Conservation (phyloP, 2,888 invertebrate genomes). For the Callosobruchus maculatus region DNA sequence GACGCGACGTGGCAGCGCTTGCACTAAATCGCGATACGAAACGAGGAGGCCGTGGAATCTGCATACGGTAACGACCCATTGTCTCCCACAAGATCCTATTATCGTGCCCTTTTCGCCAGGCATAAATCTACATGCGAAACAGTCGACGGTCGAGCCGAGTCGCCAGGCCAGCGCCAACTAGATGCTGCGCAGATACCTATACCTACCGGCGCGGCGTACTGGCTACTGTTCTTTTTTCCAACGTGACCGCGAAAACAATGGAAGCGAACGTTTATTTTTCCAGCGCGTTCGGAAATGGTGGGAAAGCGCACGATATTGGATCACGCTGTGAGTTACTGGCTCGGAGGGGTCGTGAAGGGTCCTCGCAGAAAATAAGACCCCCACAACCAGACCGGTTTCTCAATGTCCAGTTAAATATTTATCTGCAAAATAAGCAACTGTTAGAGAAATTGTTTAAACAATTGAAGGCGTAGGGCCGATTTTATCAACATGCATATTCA, state of each 20-base stretch:
- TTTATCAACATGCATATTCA: too few relatives aligned
- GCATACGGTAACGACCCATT: not conserved
- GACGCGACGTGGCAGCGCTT: too few relatives aligned
- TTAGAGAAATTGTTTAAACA: too few relatives aligned
- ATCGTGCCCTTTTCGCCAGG: not conserved
- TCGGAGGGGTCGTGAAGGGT: too few relatives aligned
- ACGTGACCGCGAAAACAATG: not conserved
- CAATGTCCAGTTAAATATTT: too few relatives aligned
- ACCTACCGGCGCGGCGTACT: not conserved
- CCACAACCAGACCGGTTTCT: too few relatives aligned
- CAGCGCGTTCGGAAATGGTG: not conserved
- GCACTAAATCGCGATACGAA: not conserved
- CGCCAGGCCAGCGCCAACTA: not conserved
- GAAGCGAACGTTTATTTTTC: not conserved
- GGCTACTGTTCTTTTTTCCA: not conserved
- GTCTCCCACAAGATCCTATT: not conserved
- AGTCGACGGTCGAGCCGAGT: not conserved
- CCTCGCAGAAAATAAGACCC: too few relatives aligned
- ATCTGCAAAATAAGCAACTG: too few relatives aligned
- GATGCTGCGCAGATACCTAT: too few relatives aligned
- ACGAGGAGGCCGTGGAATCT: not conserved
- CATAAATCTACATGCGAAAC: not conserved
- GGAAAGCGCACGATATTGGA: conserved; percentile 5
- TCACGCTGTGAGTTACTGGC: conserved; percentile 10
- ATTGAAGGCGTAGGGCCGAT: too few relatives aligned